Conservation (phyloP, 2,113 vertebrate genomes). For the Colius striatus region DNA sequence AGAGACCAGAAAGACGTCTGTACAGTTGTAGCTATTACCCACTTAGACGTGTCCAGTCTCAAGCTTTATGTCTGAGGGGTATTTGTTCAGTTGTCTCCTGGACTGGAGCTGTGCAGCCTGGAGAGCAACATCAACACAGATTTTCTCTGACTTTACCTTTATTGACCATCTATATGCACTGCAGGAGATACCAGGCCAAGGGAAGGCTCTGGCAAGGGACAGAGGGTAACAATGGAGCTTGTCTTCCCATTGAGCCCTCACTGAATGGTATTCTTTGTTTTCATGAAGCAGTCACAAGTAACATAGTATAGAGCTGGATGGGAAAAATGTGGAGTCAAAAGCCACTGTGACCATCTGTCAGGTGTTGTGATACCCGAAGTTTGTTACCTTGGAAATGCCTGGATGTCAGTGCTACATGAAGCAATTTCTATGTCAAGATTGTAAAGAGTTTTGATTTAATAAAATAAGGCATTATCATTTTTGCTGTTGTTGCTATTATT, state of each 20-base stretch:
- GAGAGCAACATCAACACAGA: neutral
- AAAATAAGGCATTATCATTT: neutral
- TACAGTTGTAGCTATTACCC: neutral
- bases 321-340: neutral
- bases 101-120: neutral
- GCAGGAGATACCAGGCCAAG: neutral
- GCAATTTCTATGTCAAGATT: neutral
- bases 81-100: neutral
- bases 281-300: neutral
- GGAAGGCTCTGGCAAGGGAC: neutral
- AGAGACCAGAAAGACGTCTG: neutral
- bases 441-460: neutral
- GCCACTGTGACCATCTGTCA: neutral
- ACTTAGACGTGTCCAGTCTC: neutral
- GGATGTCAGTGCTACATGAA: neutral
- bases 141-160: neutral
- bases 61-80: neutral
- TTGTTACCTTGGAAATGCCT: neutral
- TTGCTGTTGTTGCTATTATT: neutral
- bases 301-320: neutral
- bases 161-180: neutral
- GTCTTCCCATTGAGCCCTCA: neutral
- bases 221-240: neutral
- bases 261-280: neutral
- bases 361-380: neutral